Conservation (phyloP, 2,113 vertebrate genomes). For the Caloenas nicobarica region DNA sequence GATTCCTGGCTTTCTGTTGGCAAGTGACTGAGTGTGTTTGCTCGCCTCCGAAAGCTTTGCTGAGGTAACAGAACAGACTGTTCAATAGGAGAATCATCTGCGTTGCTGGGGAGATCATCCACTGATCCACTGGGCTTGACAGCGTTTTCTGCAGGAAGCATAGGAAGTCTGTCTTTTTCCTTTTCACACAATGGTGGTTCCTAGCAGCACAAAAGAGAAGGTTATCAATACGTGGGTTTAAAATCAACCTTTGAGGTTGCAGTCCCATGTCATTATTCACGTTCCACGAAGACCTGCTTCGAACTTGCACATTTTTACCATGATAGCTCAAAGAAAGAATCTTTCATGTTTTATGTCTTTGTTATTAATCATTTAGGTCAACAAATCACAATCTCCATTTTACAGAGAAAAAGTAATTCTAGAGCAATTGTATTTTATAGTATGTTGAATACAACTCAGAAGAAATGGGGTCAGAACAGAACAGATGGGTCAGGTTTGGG, state of each 20-base stretch:
- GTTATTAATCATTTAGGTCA: neutral
- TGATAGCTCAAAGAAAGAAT: neutral
- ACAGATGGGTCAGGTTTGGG: neutral
- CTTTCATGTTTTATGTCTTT: neutral
- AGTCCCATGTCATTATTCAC: neutral
- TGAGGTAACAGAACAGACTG: conserved; percentile 53
- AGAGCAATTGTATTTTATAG: neutral
- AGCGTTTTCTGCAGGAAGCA: neutral
- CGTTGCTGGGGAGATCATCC: conserved; percentile 77
- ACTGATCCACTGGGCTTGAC: conserved; percentile 81
- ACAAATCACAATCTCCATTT: neutral
- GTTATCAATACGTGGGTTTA: neutral
- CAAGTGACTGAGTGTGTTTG: conserved; percentile 90
- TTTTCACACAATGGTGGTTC: conserved; percentile 49
- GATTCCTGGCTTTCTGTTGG: conserved; percentile 69
- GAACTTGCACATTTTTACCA: neutral
- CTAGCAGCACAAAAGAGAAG: conserved; percentile 26
- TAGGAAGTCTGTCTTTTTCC: conserved; percentile 35
- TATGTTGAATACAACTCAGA: neutral
- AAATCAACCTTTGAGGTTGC: neutral
- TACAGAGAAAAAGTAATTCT: neutral
- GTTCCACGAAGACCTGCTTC: neutral
- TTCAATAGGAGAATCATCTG: conserved; percentile 40
- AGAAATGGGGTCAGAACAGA: neutral
- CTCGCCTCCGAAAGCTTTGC: conserved; percentile 83